These are phyloP conservation scores for Esox lucius DNA, from an alignment of 2,797 vertebrate species.

Conservation along the genomic window DNA sequence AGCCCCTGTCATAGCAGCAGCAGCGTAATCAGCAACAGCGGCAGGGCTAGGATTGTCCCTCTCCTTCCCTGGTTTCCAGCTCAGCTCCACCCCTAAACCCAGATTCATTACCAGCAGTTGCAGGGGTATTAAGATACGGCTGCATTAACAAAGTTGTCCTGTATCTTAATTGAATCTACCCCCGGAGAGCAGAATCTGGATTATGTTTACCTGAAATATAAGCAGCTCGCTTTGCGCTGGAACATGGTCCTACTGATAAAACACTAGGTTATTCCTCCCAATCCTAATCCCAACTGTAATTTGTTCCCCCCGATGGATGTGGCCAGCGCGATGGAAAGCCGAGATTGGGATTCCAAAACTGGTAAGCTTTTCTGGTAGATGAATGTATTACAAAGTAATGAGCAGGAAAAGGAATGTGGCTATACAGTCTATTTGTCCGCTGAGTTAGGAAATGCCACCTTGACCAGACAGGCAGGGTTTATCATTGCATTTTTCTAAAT, in stretches of 20 bases:
- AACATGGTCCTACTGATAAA: conserved; percentile 79
- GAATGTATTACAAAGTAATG: conserved; percentile 63
- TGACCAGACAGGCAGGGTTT: neutral
- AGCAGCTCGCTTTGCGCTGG: conserved; percentile 68
- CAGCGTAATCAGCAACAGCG: neutral
- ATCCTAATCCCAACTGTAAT: conserved; percentile 81
- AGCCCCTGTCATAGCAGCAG: neutral
- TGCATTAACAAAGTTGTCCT: conserved; percentile 83
- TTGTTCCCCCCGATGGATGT: conserved; percentile 76
- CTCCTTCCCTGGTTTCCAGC: conserved; percentile 57
- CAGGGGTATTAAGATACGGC: conserved; percentile 81
- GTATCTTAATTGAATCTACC: conserved; percentile 87
- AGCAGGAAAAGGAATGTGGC: conserved; percentile 19
- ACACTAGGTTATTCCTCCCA: conserved; percentile 74
- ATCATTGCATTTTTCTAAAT: neutral
- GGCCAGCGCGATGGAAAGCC: conserved; percentile 59
- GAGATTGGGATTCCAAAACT: conserved; percentile 68
- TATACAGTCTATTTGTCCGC: conserved; percentile 18
- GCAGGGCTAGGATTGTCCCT: neutral
- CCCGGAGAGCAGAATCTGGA: conserved; percentile 77
- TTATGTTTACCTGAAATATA: conserved; percentile 87
- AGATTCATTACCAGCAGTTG: conserved; percentile 80
- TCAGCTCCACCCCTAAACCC: conserved; percentile 66
- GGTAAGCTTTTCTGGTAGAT: conserved; percentile 67
- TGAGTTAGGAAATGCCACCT: neutral